Conservation (phyloP, 2,888 invertebrate genomes). For the Drosophila multiciliata region DNA sequence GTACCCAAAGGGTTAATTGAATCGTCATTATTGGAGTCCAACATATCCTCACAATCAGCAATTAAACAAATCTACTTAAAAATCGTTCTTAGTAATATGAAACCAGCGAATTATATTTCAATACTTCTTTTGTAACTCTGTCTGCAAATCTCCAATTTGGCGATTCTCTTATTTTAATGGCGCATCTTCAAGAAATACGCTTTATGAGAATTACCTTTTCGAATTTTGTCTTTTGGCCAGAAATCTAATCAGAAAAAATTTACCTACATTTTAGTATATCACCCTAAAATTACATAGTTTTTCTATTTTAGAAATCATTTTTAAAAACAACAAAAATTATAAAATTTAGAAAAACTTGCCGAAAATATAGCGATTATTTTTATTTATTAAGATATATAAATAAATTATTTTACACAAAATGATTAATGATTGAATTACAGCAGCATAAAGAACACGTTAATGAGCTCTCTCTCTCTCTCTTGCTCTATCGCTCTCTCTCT, state of each 20-base stretch:
- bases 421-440: neutral
- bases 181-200: neutral
- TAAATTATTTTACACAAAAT: neutral
- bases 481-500: neutral
- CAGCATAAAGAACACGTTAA: slow-evolving; percentile 1
- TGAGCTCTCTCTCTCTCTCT: neutral
- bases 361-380: neutral
- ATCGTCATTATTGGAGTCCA: neutral
- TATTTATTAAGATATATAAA: neutral
- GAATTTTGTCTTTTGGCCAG: neutral
- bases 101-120: neutral
- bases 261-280: neutral
- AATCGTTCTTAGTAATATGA: neutral
- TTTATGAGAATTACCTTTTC: neutral
- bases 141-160: neutral
- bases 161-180: neutral
- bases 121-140: neutral
- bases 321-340: neutral
- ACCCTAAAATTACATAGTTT: neutral
- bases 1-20: too few relatives aligned
- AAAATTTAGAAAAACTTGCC: neutral
- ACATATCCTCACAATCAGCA: neutral
- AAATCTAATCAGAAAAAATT: neutral
- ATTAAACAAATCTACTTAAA: neutral
- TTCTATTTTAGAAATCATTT: neutral